Evolutionary conservation across 2,113 vertebrate species (phyloP).

Genomic region (Cisticola juncidis): DNA sequence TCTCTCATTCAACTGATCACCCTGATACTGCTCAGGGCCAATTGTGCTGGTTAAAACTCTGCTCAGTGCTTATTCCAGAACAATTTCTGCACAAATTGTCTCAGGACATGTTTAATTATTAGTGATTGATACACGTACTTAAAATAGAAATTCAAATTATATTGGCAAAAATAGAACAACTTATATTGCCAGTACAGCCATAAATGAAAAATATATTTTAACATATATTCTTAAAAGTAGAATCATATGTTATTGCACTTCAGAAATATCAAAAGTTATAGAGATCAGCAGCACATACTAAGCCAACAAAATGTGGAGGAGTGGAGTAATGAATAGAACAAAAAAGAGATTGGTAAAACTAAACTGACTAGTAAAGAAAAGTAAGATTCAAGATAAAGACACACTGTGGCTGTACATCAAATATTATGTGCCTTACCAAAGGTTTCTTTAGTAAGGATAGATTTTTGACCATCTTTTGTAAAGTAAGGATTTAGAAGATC

Average conservation of each 20-base stretch:
- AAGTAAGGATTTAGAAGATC: not conserved
- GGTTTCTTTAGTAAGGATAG: not conserved
- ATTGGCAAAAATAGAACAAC: not conserved
- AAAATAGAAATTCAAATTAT: not conserved
- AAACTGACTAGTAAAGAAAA: not conserved
- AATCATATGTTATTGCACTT: not conserved
- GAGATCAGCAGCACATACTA: not conserved
- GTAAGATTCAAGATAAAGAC: not conserved
- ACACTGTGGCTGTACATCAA: not conserved
- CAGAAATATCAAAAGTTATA: not conserved
- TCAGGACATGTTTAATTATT: not conserved
- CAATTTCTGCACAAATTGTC: not conserved
- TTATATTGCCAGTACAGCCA: not conserved
- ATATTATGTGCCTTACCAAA: not conserved
- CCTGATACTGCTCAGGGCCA: not conserved
- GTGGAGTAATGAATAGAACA: not conserved
- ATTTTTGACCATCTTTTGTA: not conserved
- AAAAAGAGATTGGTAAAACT: not conserved
- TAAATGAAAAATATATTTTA: not conserved
- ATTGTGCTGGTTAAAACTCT: not conserved
- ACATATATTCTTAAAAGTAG: not conserved
- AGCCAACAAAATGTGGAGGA: not conserved
- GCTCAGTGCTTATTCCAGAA: not conserved
- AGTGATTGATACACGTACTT: not conserved
- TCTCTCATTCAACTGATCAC: not conserved